Percentiles rank a stretch among this genome's conserved stretches.
phyloP scores from a whole-genome alignment of 2,797 vertebrate species.

The Chelmon rostratus region DNA sequence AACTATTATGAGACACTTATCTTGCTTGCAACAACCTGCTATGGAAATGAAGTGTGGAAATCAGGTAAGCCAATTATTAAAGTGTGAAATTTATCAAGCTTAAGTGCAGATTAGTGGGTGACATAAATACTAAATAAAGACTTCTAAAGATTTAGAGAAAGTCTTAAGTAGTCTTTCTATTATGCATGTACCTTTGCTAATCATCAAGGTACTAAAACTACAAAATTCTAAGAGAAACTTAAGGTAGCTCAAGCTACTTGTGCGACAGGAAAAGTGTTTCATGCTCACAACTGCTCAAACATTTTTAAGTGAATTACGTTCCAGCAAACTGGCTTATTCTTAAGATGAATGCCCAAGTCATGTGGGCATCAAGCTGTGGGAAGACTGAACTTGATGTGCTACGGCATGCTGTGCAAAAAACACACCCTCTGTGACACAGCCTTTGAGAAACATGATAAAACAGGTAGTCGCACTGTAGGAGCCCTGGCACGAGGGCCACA shows the following conservation, averaged over 20 bases:
- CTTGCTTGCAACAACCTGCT: neutral
- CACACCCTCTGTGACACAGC: conserved; percentile 2
- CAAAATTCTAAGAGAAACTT: neutral
- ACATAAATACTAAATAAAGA: neutral
- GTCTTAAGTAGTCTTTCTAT: neutral
- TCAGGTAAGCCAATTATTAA: conserved; percentile 8
- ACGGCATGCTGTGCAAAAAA: conserved; percentile 18
- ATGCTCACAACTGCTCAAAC: neutral
- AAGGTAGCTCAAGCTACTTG: neutral
- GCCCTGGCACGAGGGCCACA: conserved; percentile 20
- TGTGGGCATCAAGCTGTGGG: conserved; percentile 7
- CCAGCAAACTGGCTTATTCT: conserved; percentile 21
- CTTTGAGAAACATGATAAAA: conserved; percentile 2
- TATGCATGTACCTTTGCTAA: neutral
- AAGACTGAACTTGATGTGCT: conserved; percentile 12
- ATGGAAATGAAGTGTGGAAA: neutral
- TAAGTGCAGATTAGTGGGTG: neutral
- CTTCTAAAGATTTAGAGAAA: neutral
- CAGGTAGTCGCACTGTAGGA: neutral
- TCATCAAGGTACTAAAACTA: neutral
- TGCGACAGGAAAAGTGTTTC: neutral
- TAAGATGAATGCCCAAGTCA: neutral
- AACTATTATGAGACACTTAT: neutral
- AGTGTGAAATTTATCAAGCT: neutral
- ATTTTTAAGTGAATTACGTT: conserved; percentile 8